Evolutionary conservation across 2,113 vertebrate species (phyloP).

Genomic region (Brachypodius melanocephalos): DNA sequence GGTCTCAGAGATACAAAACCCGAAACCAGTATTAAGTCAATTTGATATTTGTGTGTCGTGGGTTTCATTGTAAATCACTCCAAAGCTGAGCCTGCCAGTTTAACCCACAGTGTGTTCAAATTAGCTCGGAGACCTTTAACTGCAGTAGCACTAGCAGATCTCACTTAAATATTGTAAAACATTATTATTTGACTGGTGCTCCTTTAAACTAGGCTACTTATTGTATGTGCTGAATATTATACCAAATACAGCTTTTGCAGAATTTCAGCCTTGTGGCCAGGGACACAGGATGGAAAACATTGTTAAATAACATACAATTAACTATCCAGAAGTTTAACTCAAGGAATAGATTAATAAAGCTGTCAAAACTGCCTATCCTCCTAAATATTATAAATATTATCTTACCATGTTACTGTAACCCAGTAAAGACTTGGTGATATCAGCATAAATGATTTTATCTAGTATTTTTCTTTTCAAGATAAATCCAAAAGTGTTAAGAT

Average conservation of each 20-base stretch:
- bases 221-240: background rate
- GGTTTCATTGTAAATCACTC: background rate
- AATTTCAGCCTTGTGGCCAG: background rate
- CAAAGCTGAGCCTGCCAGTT: background rate
- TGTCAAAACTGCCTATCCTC: slow-evolving; percentile 19
- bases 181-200: background rate
- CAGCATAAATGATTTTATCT: slow-evolving; percentile 42
- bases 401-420: background rate
- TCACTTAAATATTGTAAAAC: background rate
- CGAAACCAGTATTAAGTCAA: slow-evolving; percentile 1
- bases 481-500: slow-evolving; percentile 62
- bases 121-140: background rate
- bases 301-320: slow-evolving; percentile 36
- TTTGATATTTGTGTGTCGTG: background rate
- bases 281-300: background rate
- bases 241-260: background rate
- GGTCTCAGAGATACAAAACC: slow-evolving; percentile 8
- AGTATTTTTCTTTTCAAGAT: slow-evolving; percentile 59
- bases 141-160: background rate
- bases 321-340: slow-evolving; percentile 7
- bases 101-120: background rate
- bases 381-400: slow-evolving; percentile 4
- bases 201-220: background rate
- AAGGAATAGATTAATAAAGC: slow-evolving; percentile 5
- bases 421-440: slow-evolving; percentile 20